Evolutionary conservation across 2,113 vertebrate genomes (phyloP), one percentile per base, ranked within the genome.

Genomic region (Bucco capensis): DNA sequence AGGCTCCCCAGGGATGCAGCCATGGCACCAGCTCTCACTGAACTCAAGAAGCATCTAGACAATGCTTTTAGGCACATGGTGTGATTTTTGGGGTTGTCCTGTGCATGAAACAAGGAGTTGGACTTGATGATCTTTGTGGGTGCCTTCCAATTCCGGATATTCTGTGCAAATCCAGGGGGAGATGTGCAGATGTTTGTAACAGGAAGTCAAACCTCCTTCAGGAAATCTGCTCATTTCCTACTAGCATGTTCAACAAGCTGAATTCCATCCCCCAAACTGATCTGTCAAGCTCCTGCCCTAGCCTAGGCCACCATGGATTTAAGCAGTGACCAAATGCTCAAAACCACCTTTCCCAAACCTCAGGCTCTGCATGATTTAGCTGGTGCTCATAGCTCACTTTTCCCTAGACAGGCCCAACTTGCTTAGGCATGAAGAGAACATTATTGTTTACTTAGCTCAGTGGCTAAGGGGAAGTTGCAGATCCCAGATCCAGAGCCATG

Each of bases 401-500:
- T 70, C 57, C 67, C 14, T 3, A 69, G 65, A 69, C 46, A 2
- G 4, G 40, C 50, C 25, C 42, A 40, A 44, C 40, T 78, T 31
- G 28, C 62, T 77, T 61, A 46, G 44, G 64, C 44, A 40, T 67
- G 1, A 74, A 60, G 38, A 77, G 13, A 60, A 82, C 58, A 25
- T 65, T 2, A 25, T 44, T 31, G 28, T 38, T 51, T 62, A 33
- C 57, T 47, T 19, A 23, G 28, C 47, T 47, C 14, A 35, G 35
- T 71, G 46, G 12, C 57, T 15, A 35, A 49, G 57, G 61, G 31
- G 14, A 80, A 28, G 12, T 19, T 57, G 33, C 11, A 14, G 14
- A 18, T 78, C 44, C 73, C 50, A 8, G 60, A 23, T 24, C 15
- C 7, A 4, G 38, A 2, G 1, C 54, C 0, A 0, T 37, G 40